Base-by-base conservation (phyloP, 2,888 invertebrate genomes). In the Noctua comes region DNA sequence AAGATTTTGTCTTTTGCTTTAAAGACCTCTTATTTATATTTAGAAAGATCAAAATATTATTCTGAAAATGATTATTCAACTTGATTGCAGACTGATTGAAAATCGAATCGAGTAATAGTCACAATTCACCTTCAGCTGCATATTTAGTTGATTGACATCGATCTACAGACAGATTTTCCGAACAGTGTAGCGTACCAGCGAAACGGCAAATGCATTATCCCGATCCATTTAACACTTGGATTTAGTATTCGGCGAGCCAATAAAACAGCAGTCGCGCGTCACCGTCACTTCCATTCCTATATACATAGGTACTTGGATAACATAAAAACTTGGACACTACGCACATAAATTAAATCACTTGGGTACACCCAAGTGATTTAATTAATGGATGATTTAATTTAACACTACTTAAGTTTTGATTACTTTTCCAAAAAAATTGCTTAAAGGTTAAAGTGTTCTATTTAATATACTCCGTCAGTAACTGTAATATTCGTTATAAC, bases 161-260 rank as follows among this genome's bases (percentile, higher is more conserved):
- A 84, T 84, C 77, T 36, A 72, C 82, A 73, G 75, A 72, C 77
- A 73, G 83, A 86, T 89, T 80, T 83, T 77, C 76, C 74, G 72
- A 66, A 82, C 77, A 83, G 77, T 79, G 79, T 76, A 77, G 73
- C 76, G 78, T 72, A 51, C 59, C 77, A 80, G 69, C 40, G 77
- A 80, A 88, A 82, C 70, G 73, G 77, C 80, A 88, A 88, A 87
- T 88, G 83, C 82, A 88, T 90, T 86, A 87, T 86, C 79, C 86
- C 88, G 79, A 90, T 88, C 90, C 88, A 88, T 90, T 92, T 89
- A 89, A 89, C 86, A 88, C 87, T 88, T 80, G 85, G 85, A 89
- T 90, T 89, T 88, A 89, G 84, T 86, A 80, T 77, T 73, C 83
- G 73, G 73, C 84, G 74, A 68, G 80, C 86, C 88, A 88, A 89